Conservation (phyloP, 2,113 vertebrate genomes). For the Atlantisia rogersi region DNA sequence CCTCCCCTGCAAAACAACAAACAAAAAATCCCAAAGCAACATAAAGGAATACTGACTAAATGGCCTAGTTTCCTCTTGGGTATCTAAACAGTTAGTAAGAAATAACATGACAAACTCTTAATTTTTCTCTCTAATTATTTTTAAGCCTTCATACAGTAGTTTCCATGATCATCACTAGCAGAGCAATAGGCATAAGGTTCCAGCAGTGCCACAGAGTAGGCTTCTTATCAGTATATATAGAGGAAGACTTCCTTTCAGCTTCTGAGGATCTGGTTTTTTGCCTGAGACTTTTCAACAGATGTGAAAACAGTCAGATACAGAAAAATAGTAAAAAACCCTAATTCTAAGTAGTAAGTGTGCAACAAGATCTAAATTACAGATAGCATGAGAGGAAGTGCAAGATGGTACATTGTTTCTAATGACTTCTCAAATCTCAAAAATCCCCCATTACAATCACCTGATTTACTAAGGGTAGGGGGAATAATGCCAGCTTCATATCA, state of each 20-base stretch:
- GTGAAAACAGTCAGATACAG: neutral
- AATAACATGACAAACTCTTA: neutral
- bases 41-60: neutral
- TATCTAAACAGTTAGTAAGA: neutral
- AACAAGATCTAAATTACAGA: neutral
- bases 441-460: neutral
- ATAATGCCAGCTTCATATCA: neutral
- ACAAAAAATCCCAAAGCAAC: neutral
- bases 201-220: accelerated
- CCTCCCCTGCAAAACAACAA: too few relatives aligned
- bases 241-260: neutral
- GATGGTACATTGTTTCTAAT: neutral
- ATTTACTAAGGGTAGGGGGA: neutral
- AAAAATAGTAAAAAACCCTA: neutral
- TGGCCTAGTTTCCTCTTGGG: neutral
- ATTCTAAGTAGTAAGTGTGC: accelerated
- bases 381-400: neutral
- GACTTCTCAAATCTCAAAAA: neutral
- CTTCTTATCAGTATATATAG: neutral
- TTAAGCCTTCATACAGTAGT: neutral
- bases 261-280: neutral
- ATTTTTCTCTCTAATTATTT: neutral
- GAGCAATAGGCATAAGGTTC: neutral
- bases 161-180: neutral
- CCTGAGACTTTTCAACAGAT: neutral